Base-by-base conservation (phyloP, 1,140 invertebrate genomes). In the Heliconius melpomene region DNA sequence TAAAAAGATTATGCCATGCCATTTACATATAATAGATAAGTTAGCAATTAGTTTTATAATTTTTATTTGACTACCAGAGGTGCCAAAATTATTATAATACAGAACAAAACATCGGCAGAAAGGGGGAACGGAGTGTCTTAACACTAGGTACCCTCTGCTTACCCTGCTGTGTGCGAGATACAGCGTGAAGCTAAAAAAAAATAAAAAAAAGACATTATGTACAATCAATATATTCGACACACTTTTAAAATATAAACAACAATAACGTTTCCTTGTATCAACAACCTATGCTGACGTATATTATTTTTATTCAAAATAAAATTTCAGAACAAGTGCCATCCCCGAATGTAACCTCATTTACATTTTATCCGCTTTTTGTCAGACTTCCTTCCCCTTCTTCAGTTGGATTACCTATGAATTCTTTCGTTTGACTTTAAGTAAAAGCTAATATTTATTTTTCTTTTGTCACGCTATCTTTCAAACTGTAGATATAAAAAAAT, bases 301-400 rank as follows among this genome's bases (percentile, higher is more conserved):
- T 26, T 60, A 60, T 46, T 46, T 46, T 16, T 46, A 46, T 66
- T 26, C 77, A 60, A 87, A 86, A 88, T 88, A 87, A 84, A 84
- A 84, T 87, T 88, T 85, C 75, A 78, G 77, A 84, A 77, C 82
- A 87, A 83, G 84, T 88, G 52, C 85, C 86, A 84, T 76, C 73
- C 57, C 77, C 73, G 78, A 86, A 85, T 85, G 80, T 82, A 84
- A 83, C 76, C 83, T 85, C 84, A 86, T 83, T 85, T 84, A 84
- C 81, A 84, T 66, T 26, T 66, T 84, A 81, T 83, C 71, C 26
- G 71, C 32, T 29, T 36, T 75, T 75, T 75, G 23, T n/a, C 20
- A 75, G 52, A 60, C 74, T 57, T 60, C 74, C 52, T 75, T 66
- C 26, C 60, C 60, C 60, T 66, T 29, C 60, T 66, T 66, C 26